phyloP scores from a whole-genome alignment of 2,888 invertebrate species.

The Caenorhabditis sp. region DNA sequence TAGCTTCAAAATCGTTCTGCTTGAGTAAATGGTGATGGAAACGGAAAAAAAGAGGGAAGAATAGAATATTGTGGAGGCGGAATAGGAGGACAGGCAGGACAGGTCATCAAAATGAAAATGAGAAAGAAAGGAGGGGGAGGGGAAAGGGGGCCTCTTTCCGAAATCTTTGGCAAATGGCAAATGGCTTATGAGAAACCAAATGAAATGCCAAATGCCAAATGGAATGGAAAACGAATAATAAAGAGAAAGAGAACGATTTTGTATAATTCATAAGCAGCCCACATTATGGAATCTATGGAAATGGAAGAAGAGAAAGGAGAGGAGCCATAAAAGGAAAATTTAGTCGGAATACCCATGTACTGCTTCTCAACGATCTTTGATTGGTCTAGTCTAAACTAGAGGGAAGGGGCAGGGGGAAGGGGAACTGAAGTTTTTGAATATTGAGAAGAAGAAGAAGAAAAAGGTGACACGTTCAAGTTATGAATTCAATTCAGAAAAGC shows the following conservation, averaged over 20 bases:
- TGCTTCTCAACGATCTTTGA: background rate
- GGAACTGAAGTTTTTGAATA: background rate
- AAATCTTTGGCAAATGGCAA: no score
- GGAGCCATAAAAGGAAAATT: background rate
- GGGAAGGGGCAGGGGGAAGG: no score
- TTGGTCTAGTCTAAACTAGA: no score
- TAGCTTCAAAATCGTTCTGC: constrained; percentile 21
- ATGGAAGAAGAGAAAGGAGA: background rate
- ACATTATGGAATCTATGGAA: no score
- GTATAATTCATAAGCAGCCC: no score
- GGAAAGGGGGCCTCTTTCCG: no score
- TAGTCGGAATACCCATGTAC: no score
- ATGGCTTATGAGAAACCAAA: no score
- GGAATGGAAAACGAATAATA: no score
- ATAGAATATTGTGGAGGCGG: constrained; percentile 1
- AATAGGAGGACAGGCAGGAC: background rate
- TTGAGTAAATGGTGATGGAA: constrained; percentile 38
- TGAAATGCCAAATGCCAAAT: no score
- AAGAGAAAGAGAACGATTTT: no score
- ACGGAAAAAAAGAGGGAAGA: background rate
- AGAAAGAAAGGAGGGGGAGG: no score
- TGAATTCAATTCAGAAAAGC: constrained; percentile 28
- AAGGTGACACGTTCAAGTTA: constrained; percentile 40
- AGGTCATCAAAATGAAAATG: constrained; percentile 25
- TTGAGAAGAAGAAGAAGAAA: background rate